Conservation (phyloP, 2,113 vertebrate genomes). For the Brienomyrus brachyistius region DNA sequence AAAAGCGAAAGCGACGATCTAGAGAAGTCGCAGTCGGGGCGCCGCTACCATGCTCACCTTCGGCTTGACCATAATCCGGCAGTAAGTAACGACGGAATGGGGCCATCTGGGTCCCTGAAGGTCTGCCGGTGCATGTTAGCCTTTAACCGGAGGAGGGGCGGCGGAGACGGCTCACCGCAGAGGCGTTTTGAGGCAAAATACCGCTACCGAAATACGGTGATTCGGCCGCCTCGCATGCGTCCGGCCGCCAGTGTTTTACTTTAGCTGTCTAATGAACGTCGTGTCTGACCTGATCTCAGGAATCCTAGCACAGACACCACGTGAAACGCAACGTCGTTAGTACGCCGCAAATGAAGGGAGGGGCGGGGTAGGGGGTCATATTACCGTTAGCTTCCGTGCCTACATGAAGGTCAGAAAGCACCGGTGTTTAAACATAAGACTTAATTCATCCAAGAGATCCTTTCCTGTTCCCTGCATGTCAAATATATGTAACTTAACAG, state of each 20-base stretch:
- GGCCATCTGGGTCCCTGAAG: background rate
- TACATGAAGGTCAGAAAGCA: background rate
- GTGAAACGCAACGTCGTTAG: background rate
- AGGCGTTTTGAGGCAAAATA: background rate
- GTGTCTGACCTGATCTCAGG: background rate
- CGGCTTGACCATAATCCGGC: conserved; percentile 56
- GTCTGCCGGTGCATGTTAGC: background rate
- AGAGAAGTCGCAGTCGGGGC: background rate
- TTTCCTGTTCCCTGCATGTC: background rate
- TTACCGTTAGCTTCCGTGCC: background rate
- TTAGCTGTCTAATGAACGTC: background rate
- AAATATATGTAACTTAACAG: background rate
- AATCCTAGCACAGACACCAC: background rate
- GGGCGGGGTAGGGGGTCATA: background rate
- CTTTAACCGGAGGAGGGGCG: background rate
- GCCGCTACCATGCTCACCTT: conserved; percentile 52
- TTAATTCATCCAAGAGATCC: background rate
- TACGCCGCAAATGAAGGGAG: background rate
- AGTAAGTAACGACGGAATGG: conserved; percentile 49
- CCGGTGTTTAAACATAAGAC: background rate
- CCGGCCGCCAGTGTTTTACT: background rate
- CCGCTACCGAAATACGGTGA: background rate
- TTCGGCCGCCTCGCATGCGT: background rate
- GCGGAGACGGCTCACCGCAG: background rate
- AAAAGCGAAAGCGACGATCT: background rate